Evolutionary conservation across 2,888 invertebrate genomes (phyloP).

Genomic region (Caenorhabditis zanzibari): DNA sequence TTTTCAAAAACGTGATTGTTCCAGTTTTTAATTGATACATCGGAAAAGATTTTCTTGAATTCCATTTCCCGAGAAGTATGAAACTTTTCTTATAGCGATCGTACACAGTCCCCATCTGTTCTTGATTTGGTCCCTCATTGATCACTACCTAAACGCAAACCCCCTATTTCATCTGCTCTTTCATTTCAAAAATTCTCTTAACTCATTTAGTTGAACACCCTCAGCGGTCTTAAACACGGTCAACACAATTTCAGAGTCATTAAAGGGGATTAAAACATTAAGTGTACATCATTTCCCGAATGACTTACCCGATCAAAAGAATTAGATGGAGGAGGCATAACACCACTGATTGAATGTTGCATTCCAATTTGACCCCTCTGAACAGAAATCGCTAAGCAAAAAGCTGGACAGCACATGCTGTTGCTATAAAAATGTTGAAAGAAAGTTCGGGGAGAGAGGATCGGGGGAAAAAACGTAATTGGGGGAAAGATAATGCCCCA

Average conservation of each 20-base stretch:
- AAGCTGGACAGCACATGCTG: conserved; percentile 43
- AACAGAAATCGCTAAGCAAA: not conserved
- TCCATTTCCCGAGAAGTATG: no score
- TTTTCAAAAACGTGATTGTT: no score
- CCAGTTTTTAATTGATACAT: no score
- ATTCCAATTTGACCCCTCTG: conserved; percentile 7
- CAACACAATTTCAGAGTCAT: conserved; percentile 24
- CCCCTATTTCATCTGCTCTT: no score
- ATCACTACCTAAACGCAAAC: not conserved
- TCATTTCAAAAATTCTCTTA: not conserved
- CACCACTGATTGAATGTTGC: conserved; percentile 25
- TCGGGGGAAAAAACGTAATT: conserved; percentile 42
- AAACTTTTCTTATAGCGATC: no score
- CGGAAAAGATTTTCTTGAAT: no score
- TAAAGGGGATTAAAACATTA: conserved; percentile 21
- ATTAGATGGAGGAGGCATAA: not conserved
- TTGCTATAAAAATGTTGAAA: conserved; percentile 41
- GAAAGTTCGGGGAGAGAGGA: conserved; percentile 2
- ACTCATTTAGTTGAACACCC: not conserved
- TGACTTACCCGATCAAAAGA: conserved; percentile 31
- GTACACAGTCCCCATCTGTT: no score
- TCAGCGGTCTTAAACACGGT: not conserved
- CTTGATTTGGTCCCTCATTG: no score
- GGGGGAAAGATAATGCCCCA: conserved; percentile 48
- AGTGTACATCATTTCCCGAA: conserved; percentile 16